Base-by-base conservation (phyloP, 2,113 vertebrate species). In the Stercorarius parasiticus region DNA sequence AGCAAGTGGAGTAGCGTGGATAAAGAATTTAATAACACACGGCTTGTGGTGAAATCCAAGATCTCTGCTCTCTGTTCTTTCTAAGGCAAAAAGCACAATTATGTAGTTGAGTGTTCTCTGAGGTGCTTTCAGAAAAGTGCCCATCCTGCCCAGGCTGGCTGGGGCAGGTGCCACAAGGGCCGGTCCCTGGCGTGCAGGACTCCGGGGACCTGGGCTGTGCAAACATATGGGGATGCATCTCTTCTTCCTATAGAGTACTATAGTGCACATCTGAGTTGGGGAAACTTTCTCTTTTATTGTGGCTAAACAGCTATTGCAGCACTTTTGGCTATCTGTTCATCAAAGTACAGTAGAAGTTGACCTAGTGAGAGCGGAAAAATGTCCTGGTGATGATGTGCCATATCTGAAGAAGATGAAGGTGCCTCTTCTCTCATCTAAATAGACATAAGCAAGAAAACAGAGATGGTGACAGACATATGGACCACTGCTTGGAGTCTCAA, bases 81-180 rank as follows among this genome's bases (percentile, higher is more conserved):
- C 70, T 0, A 1, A 43, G 62, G 43, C 43, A 53, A 52, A 88
- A 90, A 85, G 36, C 62, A 42, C 36, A 80, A 0, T 50, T 29
- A 7, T 13, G 13, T 2, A 70, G 22, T 1, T 55, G 26, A 45
- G 40, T 71, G 56, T 59, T 88, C 84, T 69, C 76, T 56, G 86
- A 80, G 70, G 30, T 40, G 53, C 43, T 87, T 82, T 55, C 73
- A 72, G 56, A 9, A 23, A 52, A 62, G 16, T 36, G 49, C 21
- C 26, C 0, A 0, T 59, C 40, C 82, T 82, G 50, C 59, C 38
- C 8, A 6, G 29, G 53, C 9, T 70, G 1, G 0, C 62, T 47
- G 79, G 42, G 56, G 19, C 0, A 2, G 15, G 50, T 25, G 34
- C 12, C 80, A 74, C 40, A 34, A 9, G 16, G n/a, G 10, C 20